These are phyloP conservation scores for Dasypus novemcinctus DNA, from an alignment of 2,113 vertebrate species.

Conservation along the genomic window DNA sequence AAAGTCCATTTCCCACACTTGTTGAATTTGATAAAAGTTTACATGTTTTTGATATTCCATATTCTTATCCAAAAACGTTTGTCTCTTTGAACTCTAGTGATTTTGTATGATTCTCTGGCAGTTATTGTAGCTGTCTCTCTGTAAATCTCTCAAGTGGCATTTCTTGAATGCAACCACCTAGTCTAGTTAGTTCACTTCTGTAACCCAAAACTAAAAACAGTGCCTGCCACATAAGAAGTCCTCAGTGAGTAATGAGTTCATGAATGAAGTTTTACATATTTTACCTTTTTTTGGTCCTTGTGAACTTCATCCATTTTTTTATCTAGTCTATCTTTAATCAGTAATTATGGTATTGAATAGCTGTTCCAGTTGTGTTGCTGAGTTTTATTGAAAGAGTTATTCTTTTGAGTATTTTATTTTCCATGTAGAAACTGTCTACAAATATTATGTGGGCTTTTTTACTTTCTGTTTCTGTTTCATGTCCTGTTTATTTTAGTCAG, in stretches of 20 bases:
- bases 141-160: not conserved
- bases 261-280: not conserved
- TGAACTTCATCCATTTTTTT: not conserved
- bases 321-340: not conserved
- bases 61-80: not conserved
- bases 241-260: not conserved
- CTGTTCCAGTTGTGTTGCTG: not conserved
- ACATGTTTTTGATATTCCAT: not conserved
- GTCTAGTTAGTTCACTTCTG: not conserved
- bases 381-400: not conserved
- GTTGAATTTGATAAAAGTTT: not conserved
- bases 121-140: not conserved
- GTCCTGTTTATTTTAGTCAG: not conserved
- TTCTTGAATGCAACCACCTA: not conserved
- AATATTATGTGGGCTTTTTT: not conserved
- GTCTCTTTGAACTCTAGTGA: not conserved
- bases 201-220: not conserved
- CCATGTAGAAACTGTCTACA: not conserved
- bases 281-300: not conserved
- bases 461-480: not conserved
- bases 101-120: not conserved
- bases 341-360: not conserved
- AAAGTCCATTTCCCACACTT: too few species aligned
- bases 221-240: not conserved
- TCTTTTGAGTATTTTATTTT: not conserved